Evolutionary conservation across 2,797 vertebrate species (phyloP).

Genomic region (Mormyrops attenuatus): DNA sequence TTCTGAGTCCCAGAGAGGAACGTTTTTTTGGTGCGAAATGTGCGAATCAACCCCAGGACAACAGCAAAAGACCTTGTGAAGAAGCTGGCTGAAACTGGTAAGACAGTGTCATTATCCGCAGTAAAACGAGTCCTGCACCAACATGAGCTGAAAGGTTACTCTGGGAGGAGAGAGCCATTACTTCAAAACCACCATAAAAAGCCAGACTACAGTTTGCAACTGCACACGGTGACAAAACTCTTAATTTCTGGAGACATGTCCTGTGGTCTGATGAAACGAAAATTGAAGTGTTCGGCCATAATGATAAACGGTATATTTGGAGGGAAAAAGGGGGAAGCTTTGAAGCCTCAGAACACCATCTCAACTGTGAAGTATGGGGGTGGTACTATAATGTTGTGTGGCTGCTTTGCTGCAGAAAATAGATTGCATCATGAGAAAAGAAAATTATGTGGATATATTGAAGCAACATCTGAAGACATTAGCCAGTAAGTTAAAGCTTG

Average conservation of each 20-base stretch:
- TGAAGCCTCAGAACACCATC: neutral
- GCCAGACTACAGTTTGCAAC: too few relatives aligned
- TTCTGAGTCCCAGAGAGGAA: neutral
- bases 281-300: neutral
- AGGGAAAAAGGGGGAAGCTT: slow-evolving; percentile 16
- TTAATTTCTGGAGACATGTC: neutral
- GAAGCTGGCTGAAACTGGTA: neutral
- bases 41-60: too few relatives aligned
- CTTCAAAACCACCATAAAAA: too few relatives aligned
- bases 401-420: too few relatives aligned
- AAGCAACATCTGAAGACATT: too few relatives aligned
- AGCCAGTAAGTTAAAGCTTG: too few relatives aligned
- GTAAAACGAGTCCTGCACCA: neutral
- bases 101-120: neutral
- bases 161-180: too few relatives aligned
- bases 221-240: neutral
- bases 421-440: too few relatives aligned
- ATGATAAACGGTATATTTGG: neutral
- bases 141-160: neutral
- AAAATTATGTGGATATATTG: too few relatives aligned
- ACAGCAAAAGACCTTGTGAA: neutral
- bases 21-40: slow-evolving; percentile 10
- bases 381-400: neutral
- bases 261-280: neutral
- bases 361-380: slow-evolving; percentile 17